A percentile compares a stretch with the other conserved stretches of the same genome.
These are phyloP conservation scores for Himantopus leucocephalus DNA, from an alignment of 2,113 vertebrate species.

Conservation along the genomic window DNA sequence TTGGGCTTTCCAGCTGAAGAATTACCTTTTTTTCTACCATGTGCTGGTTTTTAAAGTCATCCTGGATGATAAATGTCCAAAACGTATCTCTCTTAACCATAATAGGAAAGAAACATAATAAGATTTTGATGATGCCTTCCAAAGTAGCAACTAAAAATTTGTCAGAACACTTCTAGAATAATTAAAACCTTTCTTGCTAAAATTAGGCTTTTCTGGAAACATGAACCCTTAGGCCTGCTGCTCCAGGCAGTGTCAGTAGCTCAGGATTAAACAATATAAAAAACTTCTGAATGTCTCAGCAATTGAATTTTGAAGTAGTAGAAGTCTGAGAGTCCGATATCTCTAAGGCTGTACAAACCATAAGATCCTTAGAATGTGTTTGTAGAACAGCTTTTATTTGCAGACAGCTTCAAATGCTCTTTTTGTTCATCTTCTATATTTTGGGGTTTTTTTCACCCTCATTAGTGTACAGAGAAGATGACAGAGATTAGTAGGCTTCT, in stretches of 20 bases:
- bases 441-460: not conserved
- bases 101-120: not conserved
- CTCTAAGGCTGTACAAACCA: not conserved
- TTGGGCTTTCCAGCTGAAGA: not conserved
- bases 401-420: not conserved
- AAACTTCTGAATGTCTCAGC: not conserved
- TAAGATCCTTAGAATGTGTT: not conserved
- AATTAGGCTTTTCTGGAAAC: conserved; percentile 7
- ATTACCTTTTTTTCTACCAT: not conserved
- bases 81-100: not conserved
- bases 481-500: not conserved
- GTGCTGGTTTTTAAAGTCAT: not conserved
- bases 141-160: not conserved
- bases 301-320: not conserved
- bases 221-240: not conserved
- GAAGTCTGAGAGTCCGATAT: not conserved
- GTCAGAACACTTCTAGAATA: not conserved
- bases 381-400: not conserved
- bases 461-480: not conserved
- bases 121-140: not conserved
- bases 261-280: not conserved
- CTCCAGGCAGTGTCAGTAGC: not conserved
- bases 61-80: not conserved
- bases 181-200: not conserved
- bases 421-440: not conserved